These are phyloP conservation scores for Myiotriccus ornatus DNA, from an alignment of 2,797 vertebrate species.

Conservation along the genomic window DNA sequence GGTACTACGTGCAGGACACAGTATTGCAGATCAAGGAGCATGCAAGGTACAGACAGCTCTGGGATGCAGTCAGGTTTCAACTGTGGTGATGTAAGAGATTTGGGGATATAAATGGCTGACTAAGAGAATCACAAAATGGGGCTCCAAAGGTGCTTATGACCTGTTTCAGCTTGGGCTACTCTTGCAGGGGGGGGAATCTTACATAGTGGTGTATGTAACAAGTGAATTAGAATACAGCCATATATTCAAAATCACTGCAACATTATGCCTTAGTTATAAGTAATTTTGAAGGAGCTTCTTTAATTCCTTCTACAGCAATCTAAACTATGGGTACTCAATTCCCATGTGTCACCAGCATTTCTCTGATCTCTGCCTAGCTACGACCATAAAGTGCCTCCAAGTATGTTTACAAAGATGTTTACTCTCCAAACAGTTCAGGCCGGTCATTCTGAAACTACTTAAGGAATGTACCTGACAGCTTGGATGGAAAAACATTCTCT, in stretches of 20 bases:
- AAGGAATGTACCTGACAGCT: conserved; percentile 38
- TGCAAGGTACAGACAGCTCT: neutral
- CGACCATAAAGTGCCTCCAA: neutral
- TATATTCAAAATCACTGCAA: neutral
- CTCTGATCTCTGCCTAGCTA: conserved; percentile 24
- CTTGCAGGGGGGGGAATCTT: neutral
- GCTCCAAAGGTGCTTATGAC: neutral
- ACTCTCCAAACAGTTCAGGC: conserved; percentile 43
- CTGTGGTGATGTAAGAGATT: neutral
- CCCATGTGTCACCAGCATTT: neutral
- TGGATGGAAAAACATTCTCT: neutral
- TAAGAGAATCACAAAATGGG: neutral
- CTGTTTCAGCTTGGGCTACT: neutral
- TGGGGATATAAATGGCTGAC: neutral
- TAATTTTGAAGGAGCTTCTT: neutral
- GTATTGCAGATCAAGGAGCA: neutral
- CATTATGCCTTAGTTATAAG: neutral
- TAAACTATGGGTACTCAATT: neutral
- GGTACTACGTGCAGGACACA: neutral
- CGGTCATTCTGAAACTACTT: conserved; percentile 16
- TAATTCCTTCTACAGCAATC: neutral
- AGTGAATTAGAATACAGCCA: neutral
- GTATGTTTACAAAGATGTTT: conserved; percentile 47
- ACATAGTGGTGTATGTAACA: neutral
- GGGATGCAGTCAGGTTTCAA: neutral